Evolutionary conservation across 2,797 vertebrate species (phyloP), one percentile per base, ranked within the genome.

Genomic region (Gymnodraco acuticeps): DNA sequence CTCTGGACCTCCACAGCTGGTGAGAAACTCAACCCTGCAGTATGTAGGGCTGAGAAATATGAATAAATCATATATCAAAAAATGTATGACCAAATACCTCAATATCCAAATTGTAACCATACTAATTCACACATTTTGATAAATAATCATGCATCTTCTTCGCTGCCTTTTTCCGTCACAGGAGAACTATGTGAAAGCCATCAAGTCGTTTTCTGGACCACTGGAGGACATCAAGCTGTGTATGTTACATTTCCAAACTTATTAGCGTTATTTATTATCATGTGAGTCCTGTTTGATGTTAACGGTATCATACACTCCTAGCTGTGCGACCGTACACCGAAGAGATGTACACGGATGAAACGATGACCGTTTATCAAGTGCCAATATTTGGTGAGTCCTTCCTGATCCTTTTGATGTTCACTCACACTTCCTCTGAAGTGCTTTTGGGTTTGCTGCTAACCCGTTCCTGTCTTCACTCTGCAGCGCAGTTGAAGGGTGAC

Each of bases 1-100:
- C 45, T 97, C 96, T 12, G 98, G 98, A 87, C 98, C 98, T 0
- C 97, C 97, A 3, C 96, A 99, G 78, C 93, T 99, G 95, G 98
- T 99, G 75, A 96, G 96, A 69, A 41, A 14, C 64, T 33, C 14
- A 3, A 1, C 2, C 8, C 6, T 38, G 8, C 33, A 9, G 33
- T 38, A 38, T 38, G 33, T 38, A 38, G 33, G 33, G 33, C 33
- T 38, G 33, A 38, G 33, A 38, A 9, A 38, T 38, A 38, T 38
- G 33, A 38, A 38, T 7, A 38, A 38, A 38, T 38, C 33, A 38
- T 38, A 38, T 38, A 38, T 38, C 33, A 38, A 5, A 9, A 38
- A 1, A 38, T 38, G 1, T 38, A 6, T 38, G 8, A 7, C 6
- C 33, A 38, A 27, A 27, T 27, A 38, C 8, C 33, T 38, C 8